Base-by-base conservation (phyloP, 2,797 vertebrate genomes). In the Hoplostethus mediterraneus region DNA sequence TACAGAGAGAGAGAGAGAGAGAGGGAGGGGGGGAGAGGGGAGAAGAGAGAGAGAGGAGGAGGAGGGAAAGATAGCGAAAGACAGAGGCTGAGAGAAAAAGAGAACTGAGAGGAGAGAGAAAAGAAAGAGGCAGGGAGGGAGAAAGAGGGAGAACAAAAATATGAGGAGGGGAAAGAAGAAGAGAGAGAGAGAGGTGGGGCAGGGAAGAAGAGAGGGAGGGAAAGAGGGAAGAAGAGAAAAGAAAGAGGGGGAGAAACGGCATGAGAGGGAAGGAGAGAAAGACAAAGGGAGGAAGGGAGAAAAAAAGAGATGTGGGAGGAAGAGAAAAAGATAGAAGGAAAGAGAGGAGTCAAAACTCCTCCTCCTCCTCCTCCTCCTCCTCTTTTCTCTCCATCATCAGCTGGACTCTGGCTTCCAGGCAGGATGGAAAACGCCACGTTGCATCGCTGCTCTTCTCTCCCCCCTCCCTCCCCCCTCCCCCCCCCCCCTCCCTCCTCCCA, bases 351-450 rank as follows among this genome's bases (percentile, higher is more conserved):
- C 31, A 33, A 51, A 63, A 52, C 38, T 45, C 14, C 45, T 12
- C 33, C 63, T 57, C 21, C 51, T 48, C 48, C 59, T 31, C n/a
- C 64, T 42, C 62, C 75, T 63, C 66, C 78, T 67, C 63, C 70
- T 79, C 76, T 52, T 63, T 77, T 67, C 71, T 67, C 48, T 13
- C 47, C 86, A 58, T 83, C 79, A 58, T 73, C 57, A 47, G 67
- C 63, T 83, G 75, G 58, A 73, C 83, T 62, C 63, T 30, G 63
- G 63, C 65, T 74, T 79, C 75, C 64, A 82, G 78, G 33, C 89
- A 86, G 86, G 83, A 89, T 87, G 91, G 92, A 94, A 94, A 95
- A 91, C 6, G 94, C 94, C 94, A 95, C 94, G 94, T 95, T 87
- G 93, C 93, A 93, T 63, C 9, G 71, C 69, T 80, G 54, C 75